phyloP scores from a whole-genome alignment of 2,888 invertebrate species.

The Desoria tigrina region DNA sequence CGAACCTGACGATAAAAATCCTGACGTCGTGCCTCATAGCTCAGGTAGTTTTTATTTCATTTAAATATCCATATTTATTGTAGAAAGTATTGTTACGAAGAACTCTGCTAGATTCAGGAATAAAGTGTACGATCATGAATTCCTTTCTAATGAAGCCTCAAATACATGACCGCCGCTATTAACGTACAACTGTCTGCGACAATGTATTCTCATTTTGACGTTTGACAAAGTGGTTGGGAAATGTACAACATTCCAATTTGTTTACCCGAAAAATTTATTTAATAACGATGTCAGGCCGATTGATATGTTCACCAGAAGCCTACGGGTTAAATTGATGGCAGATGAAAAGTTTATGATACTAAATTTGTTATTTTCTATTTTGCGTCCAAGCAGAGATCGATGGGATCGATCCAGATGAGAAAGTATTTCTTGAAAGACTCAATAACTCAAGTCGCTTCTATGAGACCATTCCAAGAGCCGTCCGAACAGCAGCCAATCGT shows the following conservation, averaged over 20 bases:
- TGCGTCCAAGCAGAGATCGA: conserved; percentile 44
- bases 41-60: conserved; percentile 56
- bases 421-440: conserved; percentile 53
- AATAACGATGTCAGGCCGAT: too few species aligned
- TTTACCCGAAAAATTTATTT: too few species aligned
- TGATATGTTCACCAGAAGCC: too few species aligned
- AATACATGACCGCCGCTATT: too few species aligned
- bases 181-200: too few species aligned
- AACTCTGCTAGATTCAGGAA: conserved; percentile 5
- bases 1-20: conserved; percentile 64
- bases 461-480: conserved; percentile 53
- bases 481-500: conserved; percentile 50
- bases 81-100: neutral
- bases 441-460: conserved; percentile 53
- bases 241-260: too few species aligned
- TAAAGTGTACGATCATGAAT: too few species aligned
- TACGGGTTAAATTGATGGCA: too few species aligned
- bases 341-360: neutral
- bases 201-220: too few species aligned
- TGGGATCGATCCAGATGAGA: conserved; percentile 53
- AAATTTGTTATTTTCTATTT: too few species aligned
- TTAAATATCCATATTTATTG: neutral
- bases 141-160: too few species aligned
- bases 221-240: too few species aligned
- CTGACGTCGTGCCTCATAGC: conserved; percentile 64